Percentiles rank a stretch among this genome's conserved stretches.
phyloP scores from a whole-genome alignment of 2,797 vertebrate genomes.

The Limosa lapponica region DNA sequence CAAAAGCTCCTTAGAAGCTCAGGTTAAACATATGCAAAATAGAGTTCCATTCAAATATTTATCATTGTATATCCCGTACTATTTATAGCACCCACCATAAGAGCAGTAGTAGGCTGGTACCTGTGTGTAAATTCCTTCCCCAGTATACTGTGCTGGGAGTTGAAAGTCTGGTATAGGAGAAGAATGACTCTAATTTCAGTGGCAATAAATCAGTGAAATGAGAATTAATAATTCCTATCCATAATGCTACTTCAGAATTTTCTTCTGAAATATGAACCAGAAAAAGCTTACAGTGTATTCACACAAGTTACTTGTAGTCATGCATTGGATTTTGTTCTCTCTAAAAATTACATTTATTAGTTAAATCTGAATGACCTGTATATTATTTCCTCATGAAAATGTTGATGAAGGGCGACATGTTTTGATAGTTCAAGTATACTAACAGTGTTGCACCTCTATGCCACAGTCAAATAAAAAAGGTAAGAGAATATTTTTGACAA shows the following conservation, averaged over 20 bases:
- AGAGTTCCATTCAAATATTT: conserved; percentile 9
- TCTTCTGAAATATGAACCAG: background rate
- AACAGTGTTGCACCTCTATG: background rate
- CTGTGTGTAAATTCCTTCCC: background rate
- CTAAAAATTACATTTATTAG: background rate
- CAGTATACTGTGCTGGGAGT: background rate
- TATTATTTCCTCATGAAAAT: background rate
- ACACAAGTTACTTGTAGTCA: background rate
- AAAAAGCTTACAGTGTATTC: background rate
- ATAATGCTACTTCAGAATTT: background rate
- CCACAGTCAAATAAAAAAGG: background rate
- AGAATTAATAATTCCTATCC: conserved; percentile 32
- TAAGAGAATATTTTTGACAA: background rate
- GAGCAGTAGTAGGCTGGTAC: background rate
- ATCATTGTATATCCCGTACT: background rate
- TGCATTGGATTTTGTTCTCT: background rate
- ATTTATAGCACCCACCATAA: conserved; percentile 53
- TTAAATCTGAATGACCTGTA: background rate
- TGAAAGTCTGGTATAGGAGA: background rate
- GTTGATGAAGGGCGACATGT: background rate
- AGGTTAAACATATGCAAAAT: background rate
- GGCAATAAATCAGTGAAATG: conserved; percentile 33
- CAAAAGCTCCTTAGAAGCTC: conserved; percentile 4
- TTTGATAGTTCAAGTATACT: background rate
- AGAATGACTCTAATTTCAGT: background rate